These are phyloP conservation scores for Drosophila hydei DNA, from an alignment of 1,140 invertebrate species.

Conservation along the genomic window DNA sequence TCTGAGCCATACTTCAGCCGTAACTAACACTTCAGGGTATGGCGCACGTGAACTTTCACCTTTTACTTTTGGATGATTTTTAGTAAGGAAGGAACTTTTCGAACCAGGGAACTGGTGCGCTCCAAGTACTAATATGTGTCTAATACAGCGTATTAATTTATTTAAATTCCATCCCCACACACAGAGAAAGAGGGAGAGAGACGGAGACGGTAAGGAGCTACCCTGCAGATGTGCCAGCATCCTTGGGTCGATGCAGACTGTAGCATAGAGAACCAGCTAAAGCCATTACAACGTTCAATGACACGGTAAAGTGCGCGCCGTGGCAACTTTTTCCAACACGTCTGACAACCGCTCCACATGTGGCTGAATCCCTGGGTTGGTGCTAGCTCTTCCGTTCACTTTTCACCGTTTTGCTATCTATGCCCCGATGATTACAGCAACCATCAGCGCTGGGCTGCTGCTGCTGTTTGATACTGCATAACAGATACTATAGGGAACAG, in stretches of 20 bases:
- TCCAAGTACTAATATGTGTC: constrained; percentile 70
- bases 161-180: constrained; percentile 68
- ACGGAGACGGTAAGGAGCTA: constrained; percentile 11
- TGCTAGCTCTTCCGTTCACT: constrained; percentile 34
- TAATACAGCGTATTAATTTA: constrained; percentile 79
- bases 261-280: constrained; percentile 55
- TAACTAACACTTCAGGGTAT: constrained; percentile 58
- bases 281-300: constrained; percentile 77
- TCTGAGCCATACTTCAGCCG: constrained; percentile 36
- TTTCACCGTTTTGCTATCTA: constrained; percentile 60
- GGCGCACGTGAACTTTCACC: constrained; percentile 67
- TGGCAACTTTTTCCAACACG: constrained; percentile 52
- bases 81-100: constrained; percentile 51
- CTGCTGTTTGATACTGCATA: constrained; percentile 53
- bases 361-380: constrained; percentile 14
- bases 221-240: constrained; percentile 23
- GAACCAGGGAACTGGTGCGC: constrained; percentile 20
- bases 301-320: constrained; percentile 71
- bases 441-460: constrained; percentile 65
- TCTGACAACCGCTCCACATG: constrained; percentile 34
- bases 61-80: constrained; percentile 73
- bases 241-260: constrained; percentile 36
- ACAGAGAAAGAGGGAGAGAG: not conserved
- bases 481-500: constrained; percentile 26
- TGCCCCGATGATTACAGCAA: constrained; percentile 68